phyloP scores from a whole-genome alignment of 1,140 invertebrate species.

The Panulirus ornatus region DNA sequence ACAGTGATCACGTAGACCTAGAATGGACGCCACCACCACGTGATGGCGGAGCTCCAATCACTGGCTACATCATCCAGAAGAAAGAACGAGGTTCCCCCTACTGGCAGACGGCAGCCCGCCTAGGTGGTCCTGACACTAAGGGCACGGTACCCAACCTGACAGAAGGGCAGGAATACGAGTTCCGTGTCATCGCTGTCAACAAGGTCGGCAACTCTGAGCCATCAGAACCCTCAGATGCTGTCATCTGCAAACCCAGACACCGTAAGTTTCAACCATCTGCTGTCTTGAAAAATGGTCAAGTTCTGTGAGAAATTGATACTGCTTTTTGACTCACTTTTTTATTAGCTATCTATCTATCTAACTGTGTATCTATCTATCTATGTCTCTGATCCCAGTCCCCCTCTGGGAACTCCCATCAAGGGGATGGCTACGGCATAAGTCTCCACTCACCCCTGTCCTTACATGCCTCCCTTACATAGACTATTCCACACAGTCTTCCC shows the following conservation, averaged over 20 bases:
- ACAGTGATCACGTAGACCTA: slow-evolving; percentile 94
- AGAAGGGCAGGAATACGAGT: slow-evolving; percentile 97
- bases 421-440: no score
- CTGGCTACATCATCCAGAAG: slow-evolving; percentile 96
- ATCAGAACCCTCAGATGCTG: slow-evolving; percentile 90
- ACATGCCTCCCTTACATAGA: no score
- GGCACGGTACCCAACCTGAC: slow-evolving; percentile 91
- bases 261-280: slow-evolving; percentile 83
- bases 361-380: no score
- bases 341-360: no score
- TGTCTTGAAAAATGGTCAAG: no score
- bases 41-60: slow-evolving; percentile 94
- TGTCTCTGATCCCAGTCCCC: no score
- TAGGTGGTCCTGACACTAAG: slow-evolving; percentile 87
- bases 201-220: slow-evolving; percentile 96
- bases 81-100: slow-evolving; percentile 95
- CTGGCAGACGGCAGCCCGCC: slow-evolving; percentile 93
- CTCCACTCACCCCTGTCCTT: no score
- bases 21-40: slow-evolving; percentile 90
- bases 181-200: slow-evolving; percentile 96
- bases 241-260: slow-evolving; percentile 91
- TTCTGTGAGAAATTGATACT: no score
- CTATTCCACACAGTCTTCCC: no score
- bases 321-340: no score
- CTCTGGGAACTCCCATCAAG: no score